Evolutionary conservation across 1,140 invertebrate genomes (phyloP).

Genomic region (Olivierus martensii): DNA sequence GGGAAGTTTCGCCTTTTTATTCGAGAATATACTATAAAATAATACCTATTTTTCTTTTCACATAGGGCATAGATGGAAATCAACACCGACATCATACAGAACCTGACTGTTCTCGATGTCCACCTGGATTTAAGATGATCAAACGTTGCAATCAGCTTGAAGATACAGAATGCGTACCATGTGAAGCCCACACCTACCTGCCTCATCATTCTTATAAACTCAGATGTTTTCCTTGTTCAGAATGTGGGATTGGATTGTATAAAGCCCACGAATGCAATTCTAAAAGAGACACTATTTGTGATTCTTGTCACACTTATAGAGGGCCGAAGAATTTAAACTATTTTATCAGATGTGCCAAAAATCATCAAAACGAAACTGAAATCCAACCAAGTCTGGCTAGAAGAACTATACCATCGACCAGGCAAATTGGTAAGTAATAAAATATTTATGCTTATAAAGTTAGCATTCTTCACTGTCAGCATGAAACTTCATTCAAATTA

Average conservation of each 20-base stretch:
- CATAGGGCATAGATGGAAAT: no score
- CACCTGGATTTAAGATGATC: constrained; percentile 8
- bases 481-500: no score
- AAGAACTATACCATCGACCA: no score
- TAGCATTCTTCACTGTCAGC: no score
- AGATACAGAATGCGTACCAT: constrained; percentile 27
- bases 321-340: constrained; percentile 16
- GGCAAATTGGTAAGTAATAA: no score
- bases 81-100: constrained; percentile 5
- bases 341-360: constrained; percentile 7
- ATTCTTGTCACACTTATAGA: constrained; percentile 30
- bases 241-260: constrained; percentile 36
- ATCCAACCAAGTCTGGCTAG: no score
- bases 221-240: constrained; percentile 36
- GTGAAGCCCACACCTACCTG: constrained; percentile 31
- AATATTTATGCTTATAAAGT: no score
- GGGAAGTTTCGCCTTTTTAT: no score
- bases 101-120: constrained; percentile 7
- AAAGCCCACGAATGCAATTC: constrained; percentile 34
- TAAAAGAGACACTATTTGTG: constrained; percentile 35
- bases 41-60: no score
- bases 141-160: constrained; percentile 2
- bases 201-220: constrained; percentile 32
- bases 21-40: no score
- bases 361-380: no score